Evolutionary conservation across 2,113 vertebrate genomes (phyloP).

Genomic region (Pomatostomus ruficeps): DNA sequence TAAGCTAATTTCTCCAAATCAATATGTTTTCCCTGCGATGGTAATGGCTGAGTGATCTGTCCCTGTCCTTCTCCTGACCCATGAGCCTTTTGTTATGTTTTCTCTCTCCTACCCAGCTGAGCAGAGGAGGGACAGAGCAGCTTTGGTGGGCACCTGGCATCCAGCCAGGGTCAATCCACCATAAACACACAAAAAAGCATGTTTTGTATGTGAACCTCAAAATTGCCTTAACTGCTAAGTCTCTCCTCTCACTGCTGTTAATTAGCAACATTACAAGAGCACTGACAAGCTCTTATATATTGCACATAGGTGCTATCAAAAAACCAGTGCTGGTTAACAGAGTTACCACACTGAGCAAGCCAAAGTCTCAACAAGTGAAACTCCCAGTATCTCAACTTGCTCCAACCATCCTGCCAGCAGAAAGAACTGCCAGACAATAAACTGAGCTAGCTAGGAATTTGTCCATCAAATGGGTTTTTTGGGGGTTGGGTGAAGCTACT

Average conservation of each 20-base stretch:
- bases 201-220: neutral
- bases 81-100: rapidly evolving
- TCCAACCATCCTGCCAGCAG: neutral
- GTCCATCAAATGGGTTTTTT: neutral
- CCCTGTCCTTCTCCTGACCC: neutral
- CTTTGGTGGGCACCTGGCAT: neutral
- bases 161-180: neutral
- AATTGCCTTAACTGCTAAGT: neutral
- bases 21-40: neutral
- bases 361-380: neutral
- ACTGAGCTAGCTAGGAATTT: neutral
- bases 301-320: rapidly evolving
- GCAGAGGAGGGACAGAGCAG: neutral
- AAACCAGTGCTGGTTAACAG: neutral
- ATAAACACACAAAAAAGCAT: neutral
- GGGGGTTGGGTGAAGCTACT: neutral
- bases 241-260: neutral
- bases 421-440: neutral
- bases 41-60: neutral
- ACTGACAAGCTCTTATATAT: neutral
- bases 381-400: neutral
- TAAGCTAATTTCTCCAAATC: neutral
- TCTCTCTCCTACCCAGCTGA: neutral
- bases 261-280: neutral
- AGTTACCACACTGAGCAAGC: neutral